phyloP scores from a whole-genome alignment of 2,113 vertebrate genomes.

The Ondatra zibethicus region DNA sequence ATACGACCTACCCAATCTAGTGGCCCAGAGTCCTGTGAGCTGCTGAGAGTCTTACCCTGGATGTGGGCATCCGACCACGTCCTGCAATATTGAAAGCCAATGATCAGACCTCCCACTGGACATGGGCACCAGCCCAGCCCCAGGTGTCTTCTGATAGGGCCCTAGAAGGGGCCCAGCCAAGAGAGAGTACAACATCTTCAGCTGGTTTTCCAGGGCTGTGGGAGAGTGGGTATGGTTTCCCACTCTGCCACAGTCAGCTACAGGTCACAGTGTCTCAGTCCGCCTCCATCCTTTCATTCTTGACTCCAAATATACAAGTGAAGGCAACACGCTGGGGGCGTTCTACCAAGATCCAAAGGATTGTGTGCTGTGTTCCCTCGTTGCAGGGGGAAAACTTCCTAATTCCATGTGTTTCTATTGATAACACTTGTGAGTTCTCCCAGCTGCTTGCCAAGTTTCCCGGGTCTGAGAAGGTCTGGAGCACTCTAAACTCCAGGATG shows the following conservation, averaged over 20 bases:
- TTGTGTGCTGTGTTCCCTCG: accelerated
- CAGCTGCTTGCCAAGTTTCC: background rate
- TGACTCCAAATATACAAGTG: background rate
- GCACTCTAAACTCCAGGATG: background rate
- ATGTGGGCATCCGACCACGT: background rate
- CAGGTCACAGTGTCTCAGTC: background rate
- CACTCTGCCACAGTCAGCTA: background rate
- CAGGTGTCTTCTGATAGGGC: background rate
- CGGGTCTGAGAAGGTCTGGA: background rate
- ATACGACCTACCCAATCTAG: background rate
- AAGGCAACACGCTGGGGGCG: background rate
- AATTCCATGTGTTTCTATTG: background rate
- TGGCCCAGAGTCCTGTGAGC: background rate
- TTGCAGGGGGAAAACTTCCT: too few relatives aligned
- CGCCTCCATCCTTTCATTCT: accelerated
- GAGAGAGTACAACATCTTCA: background rate
- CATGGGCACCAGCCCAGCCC: background rate
- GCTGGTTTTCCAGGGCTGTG: background rate
- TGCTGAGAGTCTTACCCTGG: background rate
- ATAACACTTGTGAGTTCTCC: background rate
- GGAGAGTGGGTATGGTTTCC: accelerated
- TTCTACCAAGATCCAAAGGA: background rate
- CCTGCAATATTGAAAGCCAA: too few relatives aligned
- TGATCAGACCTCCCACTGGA: background rate
- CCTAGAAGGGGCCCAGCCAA: background rate